phyloP scores from a whole-genome alignment of 1,140 invertebrate species.

The Listronotus oregonensis region DNA sequence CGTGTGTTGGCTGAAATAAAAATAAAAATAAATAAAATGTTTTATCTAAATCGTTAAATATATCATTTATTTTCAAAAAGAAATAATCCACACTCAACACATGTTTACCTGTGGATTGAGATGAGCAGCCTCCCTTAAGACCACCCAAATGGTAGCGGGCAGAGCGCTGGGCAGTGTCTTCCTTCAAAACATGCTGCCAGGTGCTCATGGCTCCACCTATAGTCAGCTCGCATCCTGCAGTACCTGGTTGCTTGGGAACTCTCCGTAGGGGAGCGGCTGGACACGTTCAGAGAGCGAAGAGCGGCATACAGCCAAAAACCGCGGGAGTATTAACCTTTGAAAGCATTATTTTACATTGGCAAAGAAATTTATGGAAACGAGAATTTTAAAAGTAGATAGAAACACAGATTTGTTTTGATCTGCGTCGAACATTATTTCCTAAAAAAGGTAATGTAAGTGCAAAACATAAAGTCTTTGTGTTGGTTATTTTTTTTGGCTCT shows the following conservation, averaged over 20 bases:
- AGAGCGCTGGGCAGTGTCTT: constrained; percentile 69
- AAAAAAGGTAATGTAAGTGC: too few relatives aligned
- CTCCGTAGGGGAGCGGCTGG: constrained; percentile 66
- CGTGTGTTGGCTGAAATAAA: constrained; percentile 79
- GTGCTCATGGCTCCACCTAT: constrained; percentile 52
- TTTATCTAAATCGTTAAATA: too few relatives aligned
- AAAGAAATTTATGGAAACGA: too few relatives aligned
- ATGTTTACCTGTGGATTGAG: constrained; percentile 13
- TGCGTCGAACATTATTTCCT: too few relatives aligned
- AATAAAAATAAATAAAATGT: not conserved
- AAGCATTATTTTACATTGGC: not conserved
- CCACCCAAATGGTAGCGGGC: constrained; percentile 69
- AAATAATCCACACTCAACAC: not conserved
- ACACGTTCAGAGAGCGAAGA: constrained; percentile 74
- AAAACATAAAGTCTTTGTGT: too few relatives aligned
- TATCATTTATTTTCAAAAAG: too few relatives aligned
- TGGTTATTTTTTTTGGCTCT: too few relatives aligned
- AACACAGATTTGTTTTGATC: too few relatives aligned
- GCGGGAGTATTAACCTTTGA: not conserved
- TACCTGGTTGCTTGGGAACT: constrained; percentile 63
- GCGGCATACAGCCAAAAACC: constrained; percentile 63
- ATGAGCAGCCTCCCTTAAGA: constrained; percentile 56
- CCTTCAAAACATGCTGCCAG: constrained; percentile 50
- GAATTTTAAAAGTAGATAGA: too few relatives aligned
- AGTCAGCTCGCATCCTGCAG: constrained; percentile 52